Evolutionary conservation across 1,140 invertebrate species (phyloP), one percentile per base, ranked within the genome.

Genomic region (Drosophila arawakana): DNA sequence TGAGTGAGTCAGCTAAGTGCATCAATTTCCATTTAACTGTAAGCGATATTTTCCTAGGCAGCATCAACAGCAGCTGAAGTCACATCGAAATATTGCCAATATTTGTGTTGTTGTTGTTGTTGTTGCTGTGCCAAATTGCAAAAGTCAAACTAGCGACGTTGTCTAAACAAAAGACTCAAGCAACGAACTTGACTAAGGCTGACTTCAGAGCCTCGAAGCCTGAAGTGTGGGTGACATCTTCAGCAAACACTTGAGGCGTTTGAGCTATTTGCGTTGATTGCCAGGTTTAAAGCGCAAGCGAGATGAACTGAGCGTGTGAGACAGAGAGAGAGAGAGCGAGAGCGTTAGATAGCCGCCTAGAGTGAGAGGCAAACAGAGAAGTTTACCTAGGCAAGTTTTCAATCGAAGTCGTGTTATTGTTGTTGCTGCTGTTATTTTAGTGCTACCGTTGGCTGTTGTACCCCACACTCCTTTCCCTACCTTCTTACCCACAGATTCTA

Each of bases 11-110:
- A 89, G 84, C 84, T 89, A 89, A 89, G 84, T 89, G 84, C 84
- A 89, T 89, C 85, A 90, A 89, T 89, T 89, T 89, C 84, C 84
- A 89, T 89, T 90, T 89, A 89, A 89, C 84, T 89, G 84, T 89
- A 89, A 89, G 85, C 84, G 80, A 89, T 88, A 88, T 88, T 88
- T 89, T 75, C 77, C 71, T 84, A 89, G 75, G 46, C 46, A 43
- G 41, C 67, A 21, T 41, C 59, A 59, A 44, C 44, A 65, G 70
- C 54, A 61, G 49, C 58, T 67, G 62, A 57, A 58, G 67, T 70
- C 44, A 43, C 73, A 71, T 65, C 73, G 59, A 65, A 75, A 76
- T 58, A 75, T 76, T 73, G 67, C 55, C 77, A 71, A 76, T 80
- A 80, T 71, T 67, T 65, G 74, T 82, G 76, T 35, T 78, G 61